phyloP scores from a whole-genome alignment of 1,140 invertebrate species.

The Centruroides vittatus region DNA sequence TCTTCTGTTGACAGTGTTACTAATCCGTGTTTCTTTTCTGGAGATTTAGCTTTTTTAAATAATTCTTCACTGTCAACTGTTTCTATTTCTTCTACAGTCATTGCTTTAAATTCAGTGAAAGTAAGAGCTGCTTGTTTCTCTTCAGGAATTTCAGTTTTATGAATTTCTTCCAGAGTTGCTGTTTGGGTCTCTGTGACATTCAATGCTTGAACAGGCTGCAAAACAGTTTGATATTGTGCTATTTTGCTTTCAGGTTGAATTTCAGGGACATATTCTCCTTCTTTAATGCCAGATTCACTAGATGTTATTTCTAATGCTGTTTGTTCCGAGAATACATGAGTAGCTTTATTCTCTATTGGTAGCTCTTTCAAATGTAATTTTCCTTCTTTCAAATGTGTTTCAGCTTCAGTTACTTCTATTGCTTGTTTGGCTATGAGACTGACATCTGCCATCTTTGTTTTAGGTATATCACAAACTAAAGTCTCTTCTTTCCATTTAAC shows the following conservation, averaged over 20 bases:
- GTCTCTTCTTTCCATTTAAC: no score
- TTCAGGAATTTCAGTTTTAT: no score
- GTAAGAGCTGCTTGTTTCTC: not conserved
- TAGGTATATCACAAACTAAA: not conserved
- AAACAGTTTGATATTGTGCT: not conserved
- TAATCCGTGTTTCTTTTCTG: not conserved
- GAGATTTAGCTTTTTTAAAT: not conserved
- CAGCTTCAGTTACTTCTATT: not conserved
- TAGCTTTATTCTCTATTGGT: not conserved
- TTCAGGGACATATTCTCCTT: no score
- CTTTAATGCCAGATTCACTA: no score
- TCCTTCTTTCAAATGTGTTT: not conserved
- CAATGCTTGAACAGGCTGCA: not conserved
- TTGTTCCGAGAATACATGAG: no score
- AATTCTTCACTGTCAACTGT: not conserved
- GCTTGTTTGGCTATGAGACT: constrained; percentile 3
- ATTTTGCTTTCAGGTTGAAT: no score
- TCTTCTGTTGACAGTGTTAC: no score
- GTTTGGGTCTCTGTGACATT: not conserved
- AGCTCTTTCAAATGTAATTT: not conserved
- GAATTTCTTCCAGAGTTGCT: no score
- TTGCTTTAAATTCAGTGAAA: not conserved
- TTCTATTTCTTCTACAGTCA: not conserved
- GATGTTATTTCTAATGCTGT: no score
- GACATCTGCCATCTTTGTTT: not conserved